Evolutionary conservation across 2,113 vertebrate species (phyloP), one percentile per base, ranked within the genome.

Genomic region (Martes martes): DNA sequence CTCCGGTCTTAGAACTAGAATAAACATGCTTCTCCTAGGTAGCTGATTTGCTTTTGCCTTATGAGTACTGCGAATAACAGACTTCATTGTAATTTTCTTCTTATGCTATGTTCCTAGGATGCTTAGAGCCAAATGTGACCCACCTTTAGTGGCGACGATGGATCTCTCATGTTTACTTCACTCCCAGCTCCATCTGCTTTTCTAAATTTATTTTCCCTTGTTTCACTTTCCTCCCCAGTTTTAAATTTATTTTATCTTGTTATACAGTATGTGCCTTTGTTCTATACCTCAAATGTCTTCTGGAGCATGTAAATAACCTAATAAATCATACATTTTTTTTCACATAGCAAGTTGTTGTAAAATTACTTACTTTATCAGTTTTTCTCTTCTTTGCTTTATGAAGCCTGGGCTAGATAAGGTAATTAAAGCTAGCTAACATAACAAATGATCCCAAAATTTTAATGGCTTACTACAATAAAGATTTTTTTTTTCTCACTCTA

Each of bases 11-110:
- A 81, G 39, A 93, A 91, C n/a, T 88, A 85, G 83, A 92, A 93
- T 78, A 96, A 96, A 94, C 59, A 71, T 55, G 11, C 52, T 91
- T 93, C 33, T 96, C 52, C 26, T 6, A 23, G 26, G 18, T 89
- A 80, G 59, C 50, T 91, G 93, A 91, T 88, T 95, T 96, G 80
- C 71, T 95, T 97, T 95, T 14, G 18, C 55, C 79, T 94, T 96
- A 33, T 52, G 90, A 80, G 59, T 45, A 74, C 96, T 65, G 69
- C 80, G 80, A 97, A 94, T 92, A 94, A 90, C 67, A 81, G 76
- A 81, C 19, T 91, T 79, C 11, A 23, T 13, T 89, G 74, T 50
- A 39, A 78, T 89, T 93, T 85, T 13, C 67, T 88, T 9, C 73
- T 79, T 61, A 69, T 47, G 21, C 39, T 67, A 52, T 42, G 18